Evolutionary conservation across 92 coral and sea anemone species (phyloP).

Genomic region (Micromussa lordhowensis): DNA sequence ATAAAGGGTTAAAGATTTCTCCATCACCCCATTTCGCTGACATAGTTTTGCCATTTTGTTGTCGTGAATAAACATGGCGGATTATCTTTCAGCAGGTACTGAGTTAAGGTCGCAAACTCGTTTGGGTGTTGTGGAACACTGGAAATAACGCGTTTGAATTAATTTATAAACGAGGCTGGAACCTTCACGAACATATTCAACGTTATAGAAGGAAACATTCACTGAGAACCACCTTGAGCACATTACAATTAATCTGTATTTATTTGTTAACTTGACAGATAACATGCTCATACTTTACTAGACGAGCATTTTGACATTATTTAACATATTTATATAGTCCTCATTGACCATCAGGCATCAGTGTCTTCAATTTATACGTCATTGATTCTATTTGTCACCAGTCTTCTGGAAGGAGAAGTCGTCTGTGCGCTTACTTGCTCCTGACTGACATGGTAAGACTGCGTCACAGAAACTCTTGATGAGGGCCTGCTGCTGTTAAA

Average conservation of each 20-base stretch:
- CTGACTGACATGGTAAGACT: background rate
- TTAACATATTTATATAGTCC: background rate
- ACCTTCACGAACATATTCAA: too few relatives aligned
- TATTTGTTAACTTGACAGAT: background rate
- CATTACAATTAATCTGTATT: background rate
- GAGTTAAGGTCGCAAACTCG: too few relatives aligned
- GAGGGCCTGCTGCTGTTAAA: background rate
- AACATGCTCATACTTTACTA: background rate
- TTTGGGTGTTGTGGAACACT: too few relatives aligned
- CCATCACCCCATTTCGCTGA: too few relatives aligned
- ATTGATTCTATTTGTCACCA: background rate
- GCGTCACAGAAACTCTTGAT: background rate
- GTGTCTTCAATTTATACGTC: background rate
- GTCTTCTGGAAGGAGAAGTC: slow-evolving; percentile 1
- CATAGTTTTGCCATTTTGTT: too few relatives aligned
- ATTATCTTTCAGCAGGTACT: too few relatives aligned
- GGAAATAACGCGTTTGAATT: too few relatives aligned
- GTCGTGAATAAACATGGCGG: too few relatives aligned
- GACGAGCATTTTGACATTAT: background rate
- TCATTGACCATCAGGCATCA: background rate
- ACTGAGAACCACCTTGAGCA: background rate
- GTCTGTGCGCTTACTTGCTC: background rate
- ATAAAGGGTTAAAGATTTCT: too few relatives aligned
- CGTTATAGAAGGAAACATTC: too few relatives aligned
- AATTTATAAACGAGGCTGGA: too few relatives aligned